These are phyloP conservation scores for Seriola dumerili DNA, from an alignment of 2,113 vertebrate genomes.

Conservation along the genomic window DNA sequence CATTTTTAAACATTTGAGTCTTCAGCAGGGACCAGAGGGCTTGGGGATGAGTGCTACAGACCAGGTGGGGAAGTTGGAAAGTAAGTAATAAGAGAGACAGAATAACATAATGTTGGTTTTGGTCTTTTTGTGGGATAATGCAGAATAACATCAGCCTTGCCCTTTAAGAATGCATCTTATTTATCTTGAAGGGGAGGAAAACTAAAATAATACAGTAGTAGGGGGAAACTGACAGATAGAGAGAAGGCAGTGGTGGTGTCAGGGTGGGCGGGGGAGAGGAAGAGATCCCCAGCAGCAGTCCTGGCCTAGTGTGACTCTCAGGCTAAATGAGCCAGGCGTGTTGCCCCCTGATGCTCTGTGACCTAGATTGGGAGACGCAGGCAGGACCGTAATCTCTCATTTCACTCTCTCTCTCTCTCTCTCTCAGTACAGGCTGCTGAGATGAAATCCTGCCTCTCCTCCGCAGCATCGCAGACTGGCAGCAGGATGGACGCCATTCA, in stretches of 20 bases:
- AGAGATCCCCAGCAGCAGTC: conserved; percentile 69
- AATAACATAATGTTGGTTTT: background rate
- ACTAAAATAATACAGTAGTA: conserved; percentile 6
- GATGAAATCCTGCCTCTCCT: conserved; percentile 53
- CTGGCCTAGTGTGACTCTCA: conserved; percentile 76
- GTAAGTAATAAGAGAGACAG: background rate
- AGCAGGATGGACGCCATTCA: conserved; percentile 15
- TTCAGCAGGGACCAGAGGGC: background rate
- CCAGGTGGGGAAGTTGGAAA: background rate
- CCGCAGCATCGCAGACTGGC: conserved; percentile 31
- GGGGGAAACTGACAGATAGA: conserved; percentile 17
- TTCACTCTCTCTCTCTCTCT: conserved; percentile 48
- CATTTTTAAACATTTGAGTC: background rate
- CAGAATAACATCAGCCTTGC: background rate
- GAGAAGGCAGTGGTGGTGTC: conserved; percentile 32
- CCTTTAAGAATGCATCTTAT: background rate
- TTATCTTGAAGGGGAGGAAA: background rate
- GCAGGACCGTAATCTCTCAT: conserved; percentile 79
- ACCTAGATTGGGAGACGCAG: conserved; percentile 83
- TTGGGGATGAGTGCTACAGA: background rate
- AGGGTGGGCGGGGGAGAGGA: conserved; percentile 27
- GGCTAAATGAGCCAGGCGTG: conserved; percentile 79
- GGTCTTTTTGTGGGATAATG: background rate
- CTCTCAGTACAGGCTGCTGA: conserved; percentile 39
- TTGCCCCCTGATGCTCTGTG: conserved; percentile 84